Evolutionary conservation across 2,113 vertebrate genomes (phyloP), one percentile per base, ranked within the genome.

Genomic region (Bubo scandiacus): DNA sequence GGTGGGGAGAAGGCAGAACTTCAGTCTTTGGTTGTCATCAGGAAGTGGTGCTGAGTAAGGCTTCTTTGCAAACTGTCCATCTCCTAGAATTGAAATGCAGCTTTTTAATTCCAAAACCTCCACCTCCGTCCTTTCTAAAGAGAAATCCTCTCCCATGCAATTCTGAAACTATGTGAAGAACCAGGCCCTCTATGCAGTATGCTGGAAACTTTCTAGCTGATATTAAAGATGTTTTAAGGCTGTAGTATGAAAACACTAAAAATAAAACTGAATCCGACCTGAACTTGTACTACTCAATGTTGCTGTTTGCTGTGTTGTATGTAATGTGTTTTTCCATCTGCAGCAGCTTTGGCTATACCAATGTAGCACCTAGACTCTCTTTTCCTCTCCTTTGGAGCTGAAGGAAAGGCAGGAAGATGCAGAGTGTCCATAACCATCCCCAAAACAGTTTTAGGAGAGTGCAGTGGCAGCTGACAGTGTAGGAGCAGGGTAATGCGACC

Each of bases 401-500:
- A 29, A 10, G 5, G 30, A 34, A 26, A 55, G 26, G 42, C 58
- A 63, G 38, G 45, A 57, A 11, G 13, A 42, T 14, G 4, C 38
- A 15, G 9, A 18, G 42, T 23, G 11, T 1, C 30, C 2, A 0
- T 20, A 5, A 4, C 15, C 26, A 1, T 17, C 26, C 27, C 42
- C 4, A 4, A 12, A 13, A 1, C 13, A 16, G 47, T 16, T 7
- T 7, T 2, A 2, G 23, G 58, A 15, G 25, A 26, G 38, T 0
- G 15, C 47, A 6, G 52, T 1, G 29, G 47, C 72, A 5, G 71
- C 40, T 17, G 52, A 2, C 5, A 13, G 7, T 5, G 27, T 12
- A 10, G 2, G 15, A 7, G 4, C 4, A 5, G 26, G 30, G 45
- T 8, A 2, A 4, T 2, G 15, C 1, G 30, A 6, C 54, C 1